phyloP scores from a whole-genome alignment of 1,140 invertebrate genomes.

The Brachionus rotundiformis region DNA sequence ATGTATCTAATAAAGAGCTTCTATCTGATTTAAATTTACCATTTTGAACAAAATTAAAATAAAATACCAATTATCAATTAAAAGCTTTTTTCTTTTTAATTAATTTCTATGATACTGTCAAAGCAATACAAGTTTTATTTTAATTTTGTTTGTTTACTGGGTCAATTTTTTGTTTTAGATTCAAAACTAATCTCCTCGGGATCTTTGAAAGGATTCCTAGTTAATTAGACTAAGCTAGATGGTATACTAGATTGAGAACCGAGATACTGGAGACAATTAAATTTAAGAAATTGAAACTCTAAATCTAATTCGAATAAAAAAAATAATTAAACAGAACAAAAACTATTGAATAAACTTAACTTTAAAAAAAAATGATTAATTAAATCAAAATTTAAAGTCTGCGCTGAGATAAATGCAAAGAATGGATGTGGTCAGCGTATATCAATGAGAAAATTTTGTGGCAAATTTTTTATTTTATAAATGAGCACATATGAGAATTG shows the following conservation, averaged over 20 bases:
- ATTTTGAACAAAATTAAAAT: background rate
- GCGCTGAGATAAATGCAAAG: too few relatives aligned
- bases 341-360: too few relatives aligned
- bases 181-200: background rate
- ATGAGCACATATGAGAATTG: slow-evolving; percentile 4
- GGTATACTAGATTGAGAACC: background rate
- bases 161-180: background rate
- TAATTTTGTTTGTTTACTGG: background rate
- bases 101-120: background rate
- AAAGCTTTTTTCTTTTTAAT: background rate
- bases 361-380: too few relatives aligned
- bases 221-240: slow-evolving; percentile 15
- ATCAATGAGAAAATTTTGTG: slow-evolving; percentile 4
- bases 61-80: background rate
- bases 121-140: background rate
- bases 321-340: background rate
- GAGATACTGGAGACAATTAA: slow-evolving; percentile 1
- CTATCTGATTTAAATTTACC: background rate
- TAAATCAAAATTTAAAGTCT: too few relatives aligned
- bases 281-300: background rate
- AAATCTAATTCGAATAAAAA: background rate
- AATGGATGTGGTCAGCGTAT: background rate
- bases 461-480: slow-evolving; percentile 2
- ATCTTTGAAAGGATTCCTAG: background rate
- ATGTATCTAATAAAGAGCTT: background rate